These are phyloP conservation scores for Miniopterus natalensis DNA, from an alignment of 2,113 vertebrate species.

Conservation along the genomic window DNA sequence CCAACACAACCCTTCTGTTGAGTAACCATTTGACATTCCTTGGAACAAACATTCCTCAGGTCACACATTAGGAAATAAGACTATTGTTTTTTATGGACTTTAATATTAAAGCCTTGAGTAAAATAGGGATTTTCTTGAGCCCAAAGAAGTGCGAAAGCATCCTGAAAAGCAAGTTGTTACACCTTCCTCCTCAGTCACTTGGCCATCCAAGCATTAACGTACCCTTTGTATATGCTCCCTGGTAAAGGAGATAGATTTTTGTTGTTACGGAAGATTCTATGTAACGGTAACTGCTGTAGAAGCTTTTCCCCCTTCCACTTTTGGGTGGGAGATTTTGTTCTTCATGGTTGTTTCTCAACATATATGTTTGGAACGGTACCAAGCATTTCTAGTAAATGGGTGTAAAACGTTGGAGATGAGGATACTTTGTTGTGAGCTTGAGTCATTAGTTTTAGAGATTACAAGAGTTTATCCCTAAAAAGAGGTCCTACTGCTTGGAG, in stretches of 20 bases:
- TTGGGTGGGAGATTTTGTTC: slow-evolving; percentile 13
- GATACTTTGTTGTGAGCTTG: slow-evolving; percentile 27
- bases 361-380: neutral
- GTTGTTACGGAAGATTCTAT: neutral
- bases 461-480: neutral
- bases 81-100: slow-evolving; percentile 27
- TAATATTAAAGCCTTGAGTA: slow-evolving; percentile 31
- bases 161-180: neutral
- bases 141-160: neutral
- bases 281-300: neutral
- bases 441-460: slow-evolving; percentile 25
- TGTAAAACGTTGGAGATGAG: neutral
- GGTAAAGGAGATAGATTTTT: neutral
- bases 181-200: neutral
- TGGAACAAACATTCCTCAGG: neutral
- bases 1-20: neutral
- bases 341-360: neutral
- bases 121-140: slow-evolving; percentile 31
- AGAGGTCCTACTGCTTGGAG: neutral
- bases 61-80: slow-evolving; percentile 37
- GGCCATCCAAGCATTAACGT: neutral
- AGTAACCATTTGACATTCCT: neutral
- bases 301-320: neutral
- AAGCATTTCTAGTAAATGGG: slow-evolving; percentile 42
- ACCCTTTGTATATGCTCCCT: neutral